Percentiles rank a stretch among this genome's conserved stretches.
Evolutionary conservation across 2,113 vertebrate genomes (phyloP).

Genomic region (Pantherophis guttatus): DNA sequence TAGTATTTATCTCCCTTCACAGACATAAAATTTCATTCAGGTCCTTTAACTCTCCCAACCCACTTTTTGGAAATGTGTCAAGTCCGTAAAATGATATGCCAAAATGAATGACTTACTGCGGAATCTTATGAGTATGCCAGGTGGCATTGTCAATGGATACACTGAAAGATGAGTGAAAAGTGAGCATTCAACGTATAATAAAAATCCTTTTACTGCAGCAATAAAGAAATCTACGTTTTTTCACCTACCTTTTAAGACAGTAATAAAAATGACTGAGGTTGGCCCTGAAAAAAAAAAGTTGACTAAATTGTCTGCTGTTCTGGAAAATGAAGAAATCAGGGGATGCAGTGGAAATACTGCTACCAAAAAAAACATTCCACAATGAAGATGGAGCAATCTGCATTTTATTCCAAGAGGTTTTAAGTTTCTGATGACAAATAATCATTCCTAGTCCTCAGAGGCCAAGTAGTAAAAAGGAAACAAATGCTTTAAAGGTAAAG

Average conservation of each 20-base stretch:
- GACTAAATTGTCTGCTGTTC: background rate
- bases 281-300: background rate
- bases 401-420: background rate
- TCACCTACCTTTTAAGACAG: constrained; percentile 25
- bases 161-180: constrained; percentile 27
- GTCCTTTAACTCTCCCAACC: background rate
- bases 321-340: background rate
- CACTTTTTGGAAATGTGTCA: background rate
- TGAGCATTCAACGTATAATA: constrained; percentile 31
- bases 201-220: constrained; percentile 30
- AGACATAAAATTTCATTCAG: background rate
- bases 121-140: constrained; percentile 18
- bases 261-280: constrained; percentile 34
- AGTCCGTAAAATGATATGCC: constrained; percentile 11
- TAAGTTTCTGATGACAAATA: background rate
- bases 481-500: background rate
- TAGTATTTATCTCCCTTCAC: background rate
- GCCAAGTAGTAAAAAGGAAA: background rate
- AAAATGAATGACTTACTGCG: constrained; percentile 28
- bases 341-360: background rate
- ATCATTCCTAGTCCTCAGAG: background rate
- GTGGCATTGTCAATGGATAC: background rate
- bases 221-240: constrained; percentile 5
- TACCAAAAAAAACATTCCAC: background rate
- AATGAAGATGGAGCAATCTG: background rate